Evolutionary conservation across 92 coral and sea anemone species (phyloP).

Genomic region (Heliopora coerulea): DNA sequence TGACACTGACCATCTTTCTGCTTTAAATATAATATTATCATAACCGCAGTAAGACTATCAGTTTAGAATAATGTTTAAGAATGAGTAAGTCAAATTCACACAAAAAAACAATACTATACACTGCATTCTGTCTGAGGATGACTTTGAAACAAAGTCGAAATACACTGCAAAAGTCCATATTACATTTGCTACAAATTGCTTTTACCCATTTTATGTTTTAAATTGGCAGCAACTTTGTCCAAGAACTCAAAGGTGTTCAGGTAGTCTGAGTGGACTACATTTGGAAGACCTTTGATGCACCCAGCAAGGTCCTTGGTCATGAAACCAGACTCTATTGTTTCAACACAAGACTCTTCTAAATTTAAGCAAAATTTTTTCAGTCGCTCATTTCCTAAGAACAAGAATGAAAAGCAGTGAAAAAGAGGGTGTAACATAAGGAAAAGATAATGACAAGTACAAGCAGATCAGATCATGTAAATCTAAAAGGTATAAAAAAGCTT

Average conservation of each 20-base stretch:
- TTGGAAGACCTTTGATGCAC: constrained; percentile 82
- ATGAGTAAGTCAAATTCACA: no score
- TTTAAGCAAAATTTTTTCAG: constrained; percentile 69
- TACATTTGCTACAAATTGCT: constrained; percentile 11
- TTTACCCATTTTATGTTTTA: constrained; percentile 20
- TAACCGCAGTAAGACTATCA: no score
- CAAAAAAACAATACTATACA: no score
- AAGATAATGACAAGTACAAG: not conserved
- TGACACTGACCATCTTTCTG: no score
- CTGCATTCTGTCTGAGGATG: no score
- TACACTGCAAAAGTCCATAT: no score
- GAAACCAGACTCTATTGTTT: constrained; percentile 87
- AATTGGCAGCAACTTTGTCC: constrained; percentile 65
- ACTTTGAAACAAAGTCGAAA: no score
- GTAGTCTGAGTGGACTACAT: constrained; percentile 78
- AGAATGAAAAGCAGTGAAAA: not conserved
- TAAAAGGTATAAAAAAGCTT: no score
- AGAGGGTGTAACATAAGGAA: not conserved
- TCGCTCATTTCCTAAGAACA: constrained; percentile 64
- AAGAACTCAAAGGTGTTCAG: constrained; percentile 93
- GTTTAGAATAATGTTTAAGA: no score
- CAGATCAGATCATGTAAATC: no score
- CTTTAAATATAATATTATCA: no score
- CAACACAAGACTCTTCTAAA: constrained; percentile 77
- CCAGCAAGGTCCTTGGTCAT: constrained; percentile 96